Evolutionary conservation across 2,797 vertebrate genomes (phyloP).

Genomic region (Karalla daura): DNA sequence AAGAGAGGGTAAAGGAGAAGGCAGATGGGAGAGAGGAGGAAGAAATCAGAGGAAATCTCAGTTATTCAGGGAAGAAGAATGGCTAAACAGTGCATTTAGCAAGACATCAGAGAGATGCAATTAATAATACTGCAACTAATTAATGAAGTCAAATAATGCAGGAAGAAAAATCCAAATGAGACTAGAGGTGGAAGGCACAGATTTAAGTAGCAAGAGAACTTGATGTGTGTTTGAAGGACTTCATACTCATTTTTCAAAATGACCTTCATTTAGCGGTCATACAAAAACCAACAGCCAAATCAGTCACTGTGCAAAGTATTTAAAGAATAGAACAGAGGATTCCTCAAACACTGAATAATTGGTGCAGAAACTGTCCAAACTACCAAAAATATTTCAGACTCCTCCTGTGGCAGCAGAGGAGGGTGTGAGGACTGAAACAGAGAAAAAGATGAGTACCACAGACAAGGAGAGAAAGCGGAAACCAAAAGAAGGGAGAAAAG

Average conservation of each 20-base stretch:
- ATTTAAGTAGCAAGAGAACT: no score
- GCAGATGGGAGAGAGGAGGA: slow-evolving; percentile 15
- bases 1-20: slow-evolving; percentile 29
- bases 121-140: neutral
- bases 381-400: slow-evolving; percentile 70
- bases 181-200: no score
- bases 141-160: neutral
- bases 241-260: no score
- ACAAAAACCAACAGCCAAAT: slow-evolving; percentile 5
- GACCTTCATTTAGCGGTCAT: neutral
- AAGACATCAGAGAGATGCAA: slow-evolving; percentile 45
- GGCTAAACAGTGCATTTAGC: neutral
- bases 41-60: slow-evolving; percentile 20
- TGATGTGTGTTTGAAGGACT: no score
- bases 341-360: slow-evolving; percentile 36
- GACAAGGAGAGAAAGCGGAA: slow-evolving; percentile 5
- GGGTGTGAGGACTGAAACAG: slow-evolving; percentile 66
- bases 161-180: neutral
- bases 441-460: slow-evolving; percentile 62
- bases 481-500: slow-evolving; percentile 18
- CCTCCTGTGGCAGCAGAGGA: slow-evolving; percentile 68
- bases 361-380: slow-evolving; percentile 57
- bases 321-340: slow-evolving; percentile 27
- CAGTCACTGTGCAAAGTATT: slow-evolving; percentile 11
- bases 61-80: slow-evolving; percentile 42